Conservation (phyloP, 2,113 vertebrate species). For the Phylloscopus whistleri region DNA sequence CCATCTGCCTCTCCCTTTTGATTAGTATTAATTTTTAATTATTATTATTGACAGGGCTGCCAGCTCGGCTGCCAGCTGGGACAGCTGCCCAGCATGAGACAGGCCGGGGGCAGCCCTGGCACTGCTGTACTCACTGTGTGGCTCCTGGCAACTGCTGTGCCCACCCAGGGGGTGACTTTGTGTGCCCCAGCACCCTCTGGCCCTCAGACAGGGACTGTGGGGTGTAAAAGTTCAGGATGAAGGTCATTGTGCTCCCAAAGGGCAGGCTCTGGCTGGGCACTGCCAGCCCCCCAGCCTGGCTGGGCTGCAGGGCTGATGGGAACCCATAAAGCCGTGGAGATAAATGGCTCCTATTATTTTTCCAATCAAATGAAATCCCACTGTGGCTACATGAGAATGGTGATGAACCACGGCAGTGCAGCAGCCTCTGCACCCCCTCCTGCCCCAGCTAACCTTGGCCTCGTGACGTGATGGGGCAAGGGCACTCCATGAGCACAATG, state of each 20-base stretch:
- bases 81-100: neutral
- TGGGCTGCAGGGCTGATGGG: neutral
- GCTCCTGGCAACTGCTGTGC: fast-evolving
- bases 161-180: fast-evolving
- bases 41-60: slow-evolving; percentile 54
- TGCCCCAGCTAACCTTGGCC: slow-evolving; percentile 56
- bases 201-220: too few relatives aligned
- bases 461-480: neutral
- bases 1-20: slow-evolving; percentile 61
- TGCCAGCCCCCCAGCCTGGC: neutral
- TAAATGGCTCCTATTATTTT: slow-evolving; percentile 92
- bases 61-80: slow-evolving; percentile 44
- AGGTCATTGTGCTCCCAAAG: fast-evolving
- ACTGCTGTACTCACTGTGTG: neutral
- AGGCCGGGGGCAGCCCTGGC: neutral
- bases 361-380: slow-evolving; percentile 88
- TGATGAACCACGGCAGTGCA: slow-evolving; percentile 80
- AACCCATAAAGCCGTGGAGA: slow-evolving; percentile 84
- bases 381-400: slow-evolving; percentile 83
- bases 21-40: slow-evolving; percentile 68
- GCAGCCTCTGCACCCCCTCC: slow-evolving; percentile 44
- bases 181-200: too few relatives aligned
- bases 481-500: fast-evolving
- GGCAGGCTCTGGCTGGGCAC: neutral
- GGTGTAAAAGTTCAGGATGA: neutral